Conservation (phyloP, 2,113 vertebrate genomes). For the Prochilodus magdalenae region DNA sequence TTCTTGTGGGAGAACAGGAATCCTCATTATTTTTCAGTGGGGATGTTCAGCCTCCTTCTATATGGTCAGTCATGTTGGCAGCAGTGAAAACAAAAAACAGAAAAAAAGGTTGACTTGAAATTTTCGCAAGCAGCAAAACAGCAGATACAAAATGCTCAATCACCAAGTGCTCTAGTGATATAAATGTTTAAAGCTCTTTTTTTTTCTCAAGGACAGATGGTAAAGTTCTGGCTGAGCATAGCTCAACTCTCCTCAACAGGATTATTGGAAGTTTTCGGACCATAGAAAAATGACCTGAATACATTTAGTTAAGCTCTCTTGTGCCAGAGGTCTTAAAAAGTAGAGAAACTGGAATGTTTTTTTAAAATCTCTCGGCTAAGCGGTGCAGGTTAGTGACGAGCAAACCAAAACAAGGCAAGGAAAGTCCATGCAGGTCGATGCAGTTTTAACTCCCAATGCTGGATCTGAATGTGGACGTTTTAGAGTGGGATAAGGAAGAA, state of each 20-base stretch:
- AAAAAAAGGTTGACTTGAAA: slow-evolving; percentile 66
- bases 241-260: neutral
- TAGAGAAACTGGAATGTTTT: slow-evolving; percentile 14
- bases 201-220: neutral
- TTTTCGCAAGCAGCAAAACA: slow-evolving; percentile 49
- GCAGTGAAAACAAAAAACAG: slow-evolving; percentile 27
- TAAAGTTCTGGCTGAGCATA: neutral
- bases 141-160: slow-evolving; percentile 65
- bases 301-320: slow-evolving; percentile 32
- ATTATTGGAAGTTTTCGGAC: slow-evolving; percentile 48
- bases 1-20: slow-evolving; percentile 69
- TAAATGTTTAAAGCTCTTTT: slow-evolving; percentile 23
- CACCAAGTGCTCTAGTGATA: slow-evolving; percentile 73
- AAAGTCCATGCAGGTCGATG: neutral
- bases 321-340: slow-evolving; percentile 12
- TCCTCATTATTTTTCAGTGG: slow-evolving; percentile 99
- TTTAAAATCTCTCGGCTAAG: neutral
- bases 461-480: neutral
- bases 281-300: slow-evolving; percentile 51
- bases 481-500: neutral
- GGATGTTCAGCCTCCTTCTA: slow-evolving; percentile 71
- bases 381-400: neutral
- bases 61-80: slow-evolving; percentile 48
- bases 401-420: neutral
- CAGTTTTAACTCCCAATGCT: neutral